phyloP scores from a whole-genome alignment of 2,113 vertebrate genomes.

The Poeciliopsis retropinna region DNA sequence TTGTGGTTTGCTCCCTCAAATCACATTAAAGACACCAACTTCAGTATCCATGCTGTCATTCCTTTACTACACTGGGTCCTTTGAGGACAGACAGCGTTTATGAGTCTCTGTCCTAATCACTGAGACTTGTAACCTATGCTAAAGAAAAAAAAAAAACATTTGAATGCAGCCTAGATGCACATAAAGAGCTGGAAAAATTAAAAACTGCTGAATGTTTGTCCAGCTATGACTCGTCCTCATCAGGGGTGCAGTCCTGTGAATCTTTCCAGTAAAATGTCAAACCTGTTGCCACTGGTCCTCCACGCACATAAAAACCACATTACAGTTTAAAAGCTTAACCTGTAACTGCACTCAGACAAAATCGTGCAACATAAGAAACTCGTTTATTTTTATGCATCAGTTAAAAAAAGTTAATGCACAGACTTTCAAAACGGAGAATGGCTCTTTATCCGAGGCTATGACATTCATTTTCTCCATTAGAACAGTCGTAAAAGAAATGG shows the following conservation, averaged over 20 bases:
- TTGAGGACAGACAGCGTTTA: constrained; percentile 49
- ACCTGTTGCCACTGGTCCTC: constrained; percentile 26
- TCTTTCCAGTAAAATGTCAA: constrained; percentile 44
- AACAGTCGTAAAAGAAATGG: constrained; percentile 32
- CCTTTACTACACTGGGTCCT: constrained; percentile 21
- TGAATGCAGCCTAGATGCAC: constrained; percentile 5
- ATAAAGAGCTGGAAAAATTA: constrained; percentile 21
- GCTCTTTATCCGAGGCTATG: neutral
- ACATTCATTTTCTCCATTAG: constrained; percentile 28
- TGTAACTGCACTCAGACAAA: constrained; percentile 33
- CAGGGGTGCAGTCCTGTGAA: constrained; percentile 28
- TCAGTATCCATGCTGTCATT: constrained; percentile 62
- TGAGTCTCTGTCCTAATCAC: constrained; percentile 45
- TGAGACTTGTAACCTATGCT: constrained; percentile 51
- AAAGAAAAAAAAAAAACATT: constrained; percentile 6
- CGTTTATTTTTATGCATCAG: constrained; percentile 1
- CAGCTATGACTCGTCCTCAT: constrained; percentile 23
- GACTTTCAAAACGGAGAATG: constrained; percentile 1
- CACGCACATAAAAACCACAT: constrained; percentile 20
- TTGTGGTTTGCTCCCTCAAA: constrained; percentile 17
- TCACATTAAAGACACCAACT: constrained; percentile 42
- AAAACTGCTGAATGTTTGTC: constrained; percentile 30
- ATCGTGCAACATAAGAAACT: neutral
- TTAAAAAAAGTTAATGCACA: constrained; percentile 2
- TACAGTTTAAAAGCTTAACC: constrained; percentile 27